Percentiles rank a stretch among this genome's conserved stretches.
Conservation (phyloP, 2,113 vertebrate species). For the Rynchops niger region DNA sequence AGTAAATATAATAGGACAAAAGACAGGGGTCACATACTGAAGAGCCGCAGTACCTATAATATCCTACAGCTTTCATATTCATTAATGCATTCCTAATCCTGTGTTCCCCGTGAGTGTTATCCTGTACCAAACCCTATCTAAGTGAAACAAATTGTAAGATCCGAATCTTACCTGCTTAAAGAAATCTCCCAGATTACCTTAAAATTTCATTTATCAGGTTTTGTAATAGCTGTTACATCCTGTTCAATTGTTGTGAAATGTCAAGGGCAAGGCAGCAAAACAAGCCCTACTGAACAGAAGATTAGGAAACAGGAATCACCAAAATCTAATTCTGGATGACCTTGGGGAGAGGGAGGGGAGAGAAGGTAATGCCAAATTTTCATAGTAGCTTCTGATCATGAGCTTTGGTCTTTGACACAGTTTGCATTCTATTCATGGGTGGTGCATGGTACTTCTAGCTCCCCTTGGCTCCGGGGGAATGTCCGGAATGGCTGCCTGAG, state of each 20-base stretch:
- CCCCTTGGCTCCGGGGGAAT: neutral
- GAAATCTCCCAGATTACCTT: neutral
- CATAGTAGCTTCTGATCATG: neutral
- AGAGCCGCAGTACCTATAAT: neutral
- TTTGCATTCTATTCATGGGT: neutral
- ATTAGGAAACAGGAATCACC: neutral
- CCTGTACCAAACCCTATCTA: neutral
- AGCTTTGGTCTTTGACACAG: neutral
- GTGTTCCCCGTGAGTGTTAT: neutral
- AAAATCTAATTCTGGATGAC: neutral
- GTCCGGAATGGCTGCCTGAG: neutral
- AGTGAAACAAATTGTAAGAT: neutral
- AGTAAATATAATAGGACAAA: neutral
- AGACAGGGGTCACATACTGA: neutral
- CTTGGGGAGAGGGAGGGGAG: neutral
- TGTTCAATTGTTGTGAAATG: neutral
- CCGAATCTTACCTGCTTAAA: neutral
- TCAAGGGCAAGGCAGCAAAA: neutral
- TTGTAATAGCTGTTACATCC: neutral
- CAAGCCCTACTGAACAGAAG: neutral
- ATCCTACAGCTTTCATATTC: neutral
- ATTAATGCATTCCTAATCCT: neutral
- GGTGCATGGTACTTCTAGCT: neutral
- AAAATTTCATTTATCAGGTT: neutral
- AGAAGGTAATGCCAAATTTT: neutral